Conservation (phyloP, 2,888 invertebrate genomes). For the Pristionchus fissidentatus region DNA sequence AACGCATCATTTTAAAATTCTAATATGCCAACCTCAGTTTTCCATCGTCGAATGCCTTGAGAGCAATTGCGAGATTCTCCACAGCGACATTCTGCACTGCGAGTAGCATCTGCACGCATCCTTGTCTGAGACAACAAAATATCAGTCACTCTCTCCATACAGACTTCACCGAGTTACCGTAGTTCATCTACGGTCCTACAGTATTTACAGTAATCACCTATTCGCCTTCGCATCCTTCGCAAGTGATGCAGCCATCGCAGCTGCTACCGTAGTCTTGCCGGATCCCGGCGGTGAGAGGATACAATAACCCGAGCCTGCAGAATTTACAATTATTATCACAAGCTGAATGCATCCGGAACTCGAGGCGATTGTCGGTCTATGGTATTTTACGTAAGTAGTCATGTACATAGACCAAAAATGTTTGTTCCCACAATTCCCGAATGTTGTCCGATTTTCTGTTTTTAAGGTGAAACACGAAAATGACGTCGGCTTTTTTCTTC, state of each 20-base stretch:
- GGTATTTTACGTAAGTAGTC: too few species aligned
- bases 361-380: too few species aligned
- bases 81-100: conserved; percentile 42
- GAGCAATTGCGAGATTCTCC: conserved; percentile 7
- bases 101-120: conserved; percentile 11
- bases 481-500: too few species aligned
- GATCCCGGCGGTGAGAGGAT: conserved; percentile 42
- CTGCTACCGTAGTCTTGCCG: conserved; percentile 41
- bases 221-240: background rate
- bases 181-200: too few species aligned
- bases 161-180: too few species aligned
- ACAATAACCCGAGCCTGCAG: conserved; percentile 7
- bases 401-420: too few species aligned
- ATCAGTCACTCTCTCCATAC: too few species aligned
- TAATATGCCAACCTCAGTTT: background rate
- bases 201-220: background rate
- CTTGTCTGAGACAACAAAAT: conserved; percentile 7
- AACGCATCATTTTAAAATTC: too few species aligned
- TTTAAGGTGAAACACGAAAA: too few species aligned
- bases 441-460: too few species aligned
- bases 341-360: background rate
- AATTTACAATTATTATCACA: background rate
- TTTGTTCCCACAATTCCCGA: too few species aligned
- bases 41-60: conserved; percentile 19
- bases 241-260: conserved; percentile 28